Evolutionary conservation across 2,797 vertebrate species (phyloP).

Genomic region (Denticeps clupeoides): DNA sequence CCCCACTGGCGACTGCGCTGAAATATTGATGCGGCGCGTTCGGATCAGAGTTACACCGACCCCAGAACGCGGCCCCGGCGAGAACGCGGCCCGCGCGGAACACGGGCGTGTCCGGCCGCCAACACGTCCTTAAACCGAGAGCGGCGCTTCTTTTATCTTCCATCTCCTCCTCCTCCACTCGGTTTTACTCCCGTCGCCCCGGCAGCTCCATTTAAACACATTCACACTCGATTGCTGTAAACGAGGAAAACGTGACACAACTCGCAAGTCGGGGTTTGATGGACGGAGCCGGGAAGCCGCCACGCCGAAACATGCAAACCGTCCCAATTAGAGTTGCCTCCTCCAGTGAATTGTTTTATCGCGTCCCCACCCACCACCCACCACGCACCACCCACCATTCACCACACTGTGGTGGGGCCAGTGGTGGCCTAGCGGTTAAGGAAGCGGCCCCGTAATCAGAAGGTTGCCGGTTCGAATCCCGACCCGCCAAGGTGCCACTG

Average conservation of each 20-base stretch:
- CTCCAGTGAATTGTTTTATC: conserved; percentile 30
- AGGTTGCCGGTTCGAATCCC: no score
- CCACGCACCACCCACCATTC: conserved; percentile 24
- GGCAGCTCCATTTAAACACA: conserved; percentile 10
- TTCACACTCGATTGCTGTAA: conserved; percentile 10
- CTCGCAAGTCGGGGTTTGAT: not conserved
- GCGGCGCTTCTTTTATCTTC: conserved; percentile 17
- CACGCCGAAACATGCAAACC: conserved; percentile 3
- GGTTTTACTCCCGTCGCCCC: not conserved
- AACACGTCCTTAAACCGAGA: conserved; percentile 16
- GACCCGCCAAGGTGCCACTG: no score
- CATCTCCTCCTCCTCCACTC: not conserved
- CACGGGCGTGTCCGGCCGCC: no score
- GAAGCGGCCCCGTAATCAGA: no score
- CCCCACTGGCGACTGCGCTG: conserved; percentile 52
- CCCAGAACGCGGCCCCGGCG: no score
- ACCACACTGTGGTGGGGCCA: not conserved
- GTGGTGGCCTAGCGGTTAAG: no score
- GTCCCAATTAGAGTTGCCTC: conserved; percentile 4
- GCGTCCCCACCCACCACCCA: conserved; percentile 22
- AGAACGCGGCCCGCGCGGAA: no score
- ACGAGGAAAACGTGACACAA: conserved; percentile 8
- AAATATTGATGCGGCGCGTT: conserved; percentile 68
- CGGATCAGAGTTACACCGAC: conserved; percentile 63
- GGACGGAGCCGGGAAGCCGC: conserved; percentile 1